A percentile compares a stretch with the other conserved stretches of the same genome.
These are phyloP conservation scores for Pristionchus japonicus DNA, from an alignment of 2,888 invertebrate genomes.

Conservation along the genomic window DNA sequence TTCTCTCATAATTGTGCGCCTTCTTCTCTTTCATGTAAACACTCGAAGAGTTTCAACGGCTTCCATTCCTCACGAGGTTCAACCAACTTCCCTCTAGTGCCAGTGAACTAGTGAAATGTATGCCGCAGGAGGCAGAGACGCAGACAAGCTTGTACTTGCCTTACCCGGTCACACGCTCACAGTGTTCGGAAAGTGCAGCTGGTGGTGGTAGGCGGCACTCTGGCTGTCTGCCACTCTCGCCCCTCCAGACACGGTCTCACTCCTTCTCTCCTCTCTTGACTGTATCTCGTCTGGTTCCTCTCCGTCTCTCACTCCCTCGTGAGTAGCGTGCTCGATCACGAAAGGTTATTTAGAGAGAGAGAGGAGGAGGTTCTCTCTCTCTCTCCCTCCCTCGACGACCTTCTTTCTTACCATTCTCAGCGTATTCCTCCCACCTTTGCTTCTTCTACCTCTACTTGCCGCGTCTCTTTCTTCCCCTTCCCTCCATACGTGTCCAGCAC, in stretches of 20 bases:
- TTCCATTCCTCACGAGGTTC: neutral
- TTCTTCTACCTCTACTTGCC: neutral
- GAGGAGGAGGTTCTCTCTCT: neutral
- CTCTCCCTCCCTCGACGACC: neutral
- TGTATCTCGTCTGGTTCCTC: neutral
- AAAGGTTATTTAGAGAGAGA: neutral
- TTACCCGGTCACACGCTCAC: neutral
- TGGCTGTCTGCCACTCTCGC: neutral
- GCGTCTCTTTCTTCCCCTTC: neutral
- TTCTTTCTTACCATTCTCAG: neutral
- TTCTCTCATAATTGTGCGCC: neutral
- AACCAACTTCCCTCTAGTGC: neutral
- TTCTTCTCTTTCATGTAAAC: neutral
- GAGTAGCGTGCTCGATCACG: neutral
- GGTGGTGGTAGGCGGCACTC: neutral
- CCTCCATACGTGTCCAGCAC: no score
- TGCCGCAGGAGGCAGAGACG: neutral
- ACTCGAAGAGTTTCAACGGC: neutral
- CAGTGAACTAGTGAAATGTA: neutral
- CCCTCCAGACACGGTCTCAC: neutral
- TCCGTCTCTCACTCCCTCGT: neutral
- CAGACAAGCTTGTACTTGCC: neutral
- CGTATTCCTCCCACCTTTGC: neutral
- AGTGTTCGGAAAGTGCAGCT: slow-evolving; percentile 12
- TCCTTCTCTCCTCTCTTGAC: neutral